A percentile compares a stretch with the other conserved stretches of the same genome.
Conservation (phyloP, 1,140 invertebrate genomes). For the Oscheius sp. region DNA sequence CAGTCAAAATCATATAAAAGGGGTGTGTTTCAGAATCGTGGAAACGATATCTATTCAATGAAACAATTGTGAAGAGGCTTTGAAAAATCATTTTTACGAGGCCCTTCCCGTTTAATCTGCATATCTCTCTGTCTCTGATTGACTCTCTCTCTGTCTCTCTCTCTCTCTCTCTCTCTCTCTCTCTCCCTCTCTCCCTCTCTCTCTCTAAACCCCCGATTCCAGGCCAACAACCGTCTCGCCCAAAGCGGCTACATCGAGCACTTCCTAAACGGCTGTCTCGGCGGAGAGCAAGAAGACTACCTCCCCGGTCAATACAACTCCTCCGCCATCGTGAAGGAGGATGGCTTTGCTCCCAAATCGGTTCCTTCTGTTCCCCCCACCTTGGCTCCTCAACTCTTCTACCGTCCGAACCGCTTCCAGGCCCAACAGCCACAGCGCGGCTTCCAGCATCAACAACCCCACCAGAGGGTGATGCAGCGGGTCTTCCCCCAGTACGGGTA, state of each 20-base stretch:
- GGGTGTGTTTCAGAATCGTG: too few species aligned
- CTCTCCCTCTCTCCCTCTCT: too few species aligned
- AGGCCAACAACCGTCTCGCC: conserved; percentile 33
- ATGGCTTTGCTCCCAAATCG: neutral
- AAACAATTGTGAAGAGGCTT: too few species aligned
- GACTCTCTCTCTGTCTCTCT: too few species aligned
- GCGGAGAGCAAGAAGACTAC: conserved; percentile 33
- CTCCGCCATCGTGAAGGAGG: conserved; percentile 30
- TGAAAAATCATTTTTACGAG: too few species aligned
- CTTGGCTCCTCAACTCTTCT: neutral
- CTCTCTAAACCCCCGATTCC: too few species aligned
- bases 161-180: too few species aligned
- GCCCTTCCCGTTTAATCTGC: too few species aligned
- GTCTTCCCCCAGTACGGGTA: conserved; percentile 6
- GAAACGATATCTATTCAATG: too few species aligned
- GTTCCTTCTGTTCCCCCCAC: neutral
- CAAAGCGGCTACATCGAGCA: conserved; percentile 38
- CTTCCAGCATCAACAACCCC: conserved; percentile 6
- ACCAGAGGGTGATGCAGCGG: neutral
- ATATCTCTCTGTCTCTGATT: too few species aligned
- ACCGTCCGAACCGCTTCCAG: neutral
- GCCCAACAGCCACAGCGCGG: neutral
- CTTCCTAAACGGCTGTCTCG: conserved; percentile 37
- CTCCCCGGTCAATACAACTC: conserved; percentile 39
- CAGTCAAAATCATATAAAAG: too few species aligned